These are phyloP conservation scores for Palythoa grandis DNA, from an alignment of 92 coral and sea anemone genomes.

Conservation along the genomic window DNA sequence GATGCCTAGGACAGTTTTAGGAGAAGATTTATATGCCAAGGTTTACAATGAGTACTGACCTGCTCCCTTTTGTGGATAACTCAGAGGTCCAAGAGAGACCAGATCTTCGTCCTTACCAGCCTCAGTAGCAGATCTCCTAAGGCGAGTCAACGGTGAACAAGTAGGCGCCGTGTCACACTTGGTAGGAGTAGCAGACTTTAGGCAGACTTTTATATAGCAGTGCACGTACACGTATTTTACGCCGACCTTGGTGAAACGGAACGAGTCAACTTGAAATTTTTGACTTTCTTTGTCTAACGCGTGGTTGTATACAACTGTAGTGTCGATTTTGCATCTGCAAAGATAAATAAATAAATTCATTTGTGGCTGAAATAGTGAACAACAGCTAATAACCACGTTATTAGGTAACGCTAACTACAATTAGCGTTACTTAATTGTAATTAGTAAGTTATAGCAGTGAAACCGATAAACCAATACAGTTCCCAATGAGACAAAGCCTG, in stretches of 20 bases:
- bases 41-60: background rate
- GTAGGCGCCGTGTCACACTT: background rate
- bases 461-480: no score
- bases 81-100: background rate
- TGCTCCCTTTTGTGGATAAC: background rate
- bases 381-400: background rate
- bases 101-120: background rate
- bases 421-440: background rate
- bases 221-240: background rate
- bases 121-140: background rate
- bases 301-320: background rate
- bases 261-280: constrained; percentile 4
- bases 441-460: background rate
- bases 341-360: background rate
- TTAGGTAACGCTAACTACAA: no score
- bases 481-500: no score
- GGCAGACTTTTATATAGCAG: constrained; percentile 14
- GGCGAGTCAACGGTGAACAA: background rate
- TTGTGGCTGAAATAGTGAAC: background rate
- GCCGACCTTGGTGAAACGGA: constrained; percentile 17
- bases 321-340: background rate
- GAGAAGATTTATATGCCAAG: background rate
- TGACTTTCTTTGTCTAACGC: background rate
- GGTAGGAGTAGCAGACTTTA: background rate
- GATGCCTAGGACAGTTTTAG: background rate